A percentile compares a stretch with the other conserved stretches of the same genome.
Conservation (phyloP, 2,888 invertebrate genomes). For the Bimastos eiseni region DNA sequence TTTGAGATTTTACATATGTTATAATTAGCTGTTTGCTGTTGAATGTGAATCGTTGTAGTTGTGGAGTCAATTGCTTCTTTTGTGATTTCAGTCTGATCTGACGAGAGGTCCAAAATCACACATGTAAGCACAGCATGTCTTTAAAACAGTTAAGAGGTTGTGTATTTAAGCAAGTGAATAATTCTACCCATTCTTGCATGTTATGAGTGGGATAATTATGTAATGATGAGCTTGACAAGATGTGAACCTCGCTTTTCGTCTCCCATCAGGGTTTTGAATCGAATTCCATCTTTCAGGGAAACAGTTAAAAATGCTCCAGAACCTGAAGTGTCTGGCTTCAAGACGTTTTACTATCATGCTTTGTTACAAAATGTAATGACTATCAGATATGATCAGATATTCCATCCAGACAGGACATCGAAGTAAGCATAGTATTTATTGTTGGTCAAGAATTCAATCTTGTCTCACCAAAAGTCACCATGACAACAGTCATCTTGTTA, state of each 20-base stretch:
- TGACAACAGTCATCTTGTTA: no score
- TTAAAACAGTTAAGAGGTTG: background rate
- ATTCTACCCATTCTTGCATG: background rate
- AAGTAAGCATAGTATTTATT: no score
- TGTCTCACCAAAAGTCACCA: no score
- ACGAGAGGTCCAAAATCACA: background rate
- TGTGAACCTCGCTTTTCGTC: no score
- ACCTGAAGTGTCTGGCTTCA: background rate
- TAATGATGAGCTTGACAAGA: background rate
- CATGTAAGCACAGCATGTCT: background rate
- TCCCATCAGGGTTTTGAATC: no score
- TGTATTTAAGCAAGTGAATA: background rate
- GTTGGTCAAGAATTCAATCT: no score
- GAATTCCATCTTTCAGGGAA: background rate
- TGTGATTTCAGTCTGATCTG: background rate
- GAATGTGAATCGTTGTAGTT: background rate
- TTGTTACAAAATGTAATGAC: background rate
- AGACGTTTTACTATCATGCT: background rate
- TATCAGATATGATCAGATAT: no score
- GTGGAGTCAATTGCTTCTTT: background rate
- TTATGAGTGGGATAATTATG: background rate
- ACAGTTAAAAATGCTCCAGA: background rate
- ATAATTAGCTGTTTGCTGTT: background rate
- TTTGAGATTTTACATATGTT: background rate
- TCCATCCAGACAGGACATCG: no score